Conservation (phyloP, 1,140 invertebrate species). For the Drosophila triauraria region DNA sequence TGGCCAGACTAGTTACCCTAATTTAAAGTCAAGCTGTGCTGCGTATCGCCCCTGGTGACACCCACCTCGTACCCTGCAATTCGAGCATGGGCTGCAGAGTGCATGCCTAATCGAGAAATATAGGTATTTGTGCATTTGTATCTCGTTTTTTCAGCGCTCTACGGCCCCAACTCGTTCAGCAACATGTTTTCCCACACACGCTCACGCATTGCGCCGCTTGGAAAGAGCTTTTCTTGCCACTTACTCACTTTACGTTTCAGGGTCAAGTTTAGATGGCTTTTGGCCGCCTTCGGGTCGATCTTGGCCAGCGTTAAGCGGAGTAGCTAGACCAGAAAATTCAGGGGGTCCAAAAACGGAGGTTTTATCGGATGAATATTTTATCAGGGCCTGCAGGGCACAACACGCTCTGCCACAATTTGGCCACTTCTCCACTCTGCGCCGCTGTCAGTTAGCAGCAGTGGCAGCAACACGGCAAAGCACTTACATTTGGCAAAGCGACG, state of each 20-base stretch:
- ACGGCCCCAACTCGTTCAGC: constrained; percentile 17
- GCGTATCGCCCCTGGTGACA: constrained; percentile 11
- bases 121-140: not conserved
- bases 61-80: constrained; percentile 33
- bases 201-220: constrained; percentile 15
- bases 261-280: constrained; percentile 22
- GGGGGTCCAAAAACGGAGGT: not conserved
- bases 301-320: not conserved
- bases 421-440: constrained; percentile 3
- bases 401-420: constrained; percentile 10
- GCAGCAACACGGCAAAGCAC: constrained; percentile 52
- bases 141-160: constrained; percentile 22
- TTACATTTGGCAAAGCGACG: constrained; percentile 20
- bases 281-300: constrained; percentile 6
- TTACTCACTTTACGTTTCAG: constrained; percentile 12
- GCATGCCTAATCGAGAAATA: not conserved
- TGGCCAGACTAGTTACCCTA: constrained; percentile 23
- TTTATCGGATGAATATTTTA: constrained; percentile 5
- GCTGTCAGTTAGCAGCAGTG: constrained; percentile 25
- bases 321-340: not conserved
- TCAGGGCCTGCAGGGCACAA: not conserved
- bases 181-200: constrained; percentile 37
- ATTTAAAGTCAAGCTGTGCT: constrained; percentile 33
- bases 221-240: constrained; percentile 7
- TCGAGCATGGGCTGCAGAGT: not conserved